Evolutionary conservation across 2,113 vertebrate species (phyloP), one percentile per base, ranked within the genome.

Genomic region (Petroica traversi): DNA sequence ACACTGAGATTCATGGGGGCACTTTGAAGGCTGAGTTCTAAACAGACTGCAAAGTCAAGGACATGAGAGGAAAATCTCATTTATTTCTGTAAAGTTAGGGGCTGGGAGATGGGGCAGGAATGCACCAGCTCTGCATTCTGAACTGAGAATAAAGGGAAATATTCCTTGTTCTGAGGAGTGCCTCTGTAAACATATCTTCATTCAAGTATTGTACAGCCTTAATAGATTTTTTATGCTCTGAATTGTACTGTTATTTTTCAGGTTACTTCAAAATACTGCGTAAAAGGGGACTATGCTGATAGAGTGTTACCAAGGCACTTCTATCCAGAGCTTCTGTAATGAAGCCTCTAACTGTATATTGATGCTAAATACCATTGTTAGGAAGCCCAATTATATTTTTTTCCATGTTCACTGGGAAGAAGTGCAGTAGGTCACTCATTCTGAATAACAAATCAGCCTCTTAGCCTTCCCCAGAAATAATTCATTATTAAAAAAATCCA

Each of bases 171-270:
- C 87, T 52, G 48, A 81, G 51, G 29, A 87, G 75, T 26, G 68
- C 18, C 67, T 95, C 88, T 93, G 80, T 92, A 96, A 95, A 79
- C 74, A 82, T 74, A 52, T 93, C 93, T 93, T 91, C 91, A 93
- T 83, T 95, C 85, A 68, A 92, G 86, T 85, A 59, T 62, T 96
- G 92, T 52, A 45, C 43, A 51, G 92, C 72, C 89, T 92, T 98
- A 97, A 97, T 96, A 95, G 96, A 83, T 92, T 97, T 95, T 85
- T 69, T 80, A 43, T 79, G 91, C 90, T 71, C 66, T 92, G 89
- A 94, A 96, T 95, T 90, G 61, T 93, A 92, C 83, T 94, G 76
- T 94, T 97, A 87, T 95, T 92, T 96, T 91, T 89, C 89, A 95
- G 84, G 93, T 96, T 92, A 92, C 74, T 95, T 94, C 88, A 97